These are phyloP conservation scores for Trypoxylus dichotomus DNA, from an alignment of 1,140 invertebrate species.

Conservation along the genomic window DNA sequence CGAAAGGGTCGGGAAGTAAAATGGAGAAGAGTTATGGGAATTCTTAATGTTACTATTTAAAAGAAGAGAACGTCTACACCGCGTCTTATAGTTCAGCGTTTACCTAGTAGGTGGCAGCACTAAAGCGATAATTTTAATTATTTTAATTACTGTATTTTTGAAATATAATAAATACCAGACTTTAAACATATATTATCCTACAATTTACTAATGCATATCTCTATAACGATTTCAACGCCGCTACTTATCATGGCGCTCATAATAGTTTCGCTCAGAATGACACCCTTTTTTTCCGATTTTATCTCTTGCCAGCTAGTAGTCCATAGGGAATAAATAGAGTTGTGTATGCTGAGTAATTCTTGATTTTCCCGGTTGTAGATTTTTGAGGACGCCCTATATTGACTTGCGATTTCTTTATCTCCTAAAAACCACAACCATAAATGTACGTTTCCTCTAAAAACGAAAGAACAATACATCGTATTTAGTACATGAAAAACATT, in stretches of 20 bases:
- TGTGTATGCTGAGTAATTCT: constrained; percentile 16
- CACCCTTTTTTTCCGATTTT: not conserved
- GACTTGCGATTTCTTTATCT: not conserved
- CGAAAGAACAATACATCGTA: not conserved
- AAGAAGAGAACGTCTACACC: too few species aligned
- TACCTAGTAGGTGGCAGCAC: too few species aligned
- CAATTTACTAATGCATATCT: constrained; percentile 19
- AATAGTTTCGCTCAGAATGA: not conserved
- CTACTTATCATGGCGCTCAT: not conserved
- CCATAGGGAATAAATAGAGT: not conserved
- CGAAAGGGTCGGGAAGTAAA: too few species aligned
- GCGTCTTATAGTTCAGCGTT: too few species aligned
- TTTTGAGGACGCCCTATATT: not conserved
- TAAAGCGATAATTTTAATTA: too few species aligned
- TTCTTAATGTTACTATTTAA: too few species aligned
- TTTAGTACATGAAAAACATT: not conserved
- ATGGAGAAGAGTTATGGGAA: too few species aligned
- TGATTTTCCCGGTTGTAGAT: not conserved
- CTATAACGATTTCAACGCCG: not conserved
- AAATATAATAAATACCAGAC: not conserved
- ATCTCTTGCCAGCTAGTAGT: not conserved
- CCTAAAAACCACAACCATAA: constrained; percentile 6
- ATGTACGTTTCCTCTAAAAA: not conserved
- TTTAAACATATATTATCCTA: not conserved
- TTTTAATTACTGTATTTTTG: too few species aligned